Evolutionary conservation across 2,797 vertebrate species (phyloP).

Genomic region (Hydrolagus colliei): DNA sequence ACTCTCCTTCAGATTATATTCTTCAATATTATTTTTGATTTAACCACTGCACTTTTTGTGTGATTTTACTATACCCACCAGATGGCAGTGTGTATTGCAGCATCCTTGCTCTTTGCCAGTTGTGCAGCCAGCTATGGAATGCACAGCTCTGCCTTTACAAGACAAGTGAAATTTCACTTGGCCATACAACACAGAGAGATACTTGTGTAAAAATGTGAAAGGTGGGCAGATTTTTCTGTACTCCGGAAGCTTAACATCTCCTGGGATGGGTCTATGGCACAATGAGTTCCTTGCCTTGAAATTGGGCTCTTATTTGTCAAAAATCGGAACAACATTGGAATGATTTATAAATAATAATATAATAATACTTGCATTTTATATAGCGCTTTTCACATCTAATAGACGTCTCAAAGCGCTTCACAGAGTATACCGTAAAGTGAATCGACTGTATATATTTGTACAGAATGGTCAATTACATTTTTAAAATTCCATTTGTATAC

Average conservation of each 20-base stretch:
- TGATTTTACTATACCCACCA: constrained; percentile 16
- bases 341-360: background rate
- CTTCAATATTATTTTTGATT: background rate
- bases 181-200: background rate
- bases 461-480: no score
- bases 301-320: background rate
- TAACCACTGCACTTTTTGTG: background rate
- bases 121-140: background rate
- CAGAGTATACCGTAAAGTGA: no score
- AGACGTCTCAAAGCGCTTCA: no score
- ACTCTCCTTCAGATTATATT: background rate
- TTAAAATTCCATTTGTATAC: background rate
- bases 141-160: background rate
- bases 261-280: background rate
- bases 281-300: background rate
- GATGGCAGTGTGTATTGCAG: constrained; percentile 10
- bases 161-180: background rate
- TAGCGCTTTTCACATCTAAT: background rate
- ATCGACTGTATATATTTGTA: no score
- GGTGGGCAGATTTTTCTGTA: background rate
- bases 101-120: background rate
- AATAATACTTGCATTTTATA: no score
- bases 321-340: no score
- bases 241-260: background rate
- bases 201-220: background rate